Evolutionary conservation across 23 tunicate species (phyloP).

Genomic region (Corella eumyota): DNA sequence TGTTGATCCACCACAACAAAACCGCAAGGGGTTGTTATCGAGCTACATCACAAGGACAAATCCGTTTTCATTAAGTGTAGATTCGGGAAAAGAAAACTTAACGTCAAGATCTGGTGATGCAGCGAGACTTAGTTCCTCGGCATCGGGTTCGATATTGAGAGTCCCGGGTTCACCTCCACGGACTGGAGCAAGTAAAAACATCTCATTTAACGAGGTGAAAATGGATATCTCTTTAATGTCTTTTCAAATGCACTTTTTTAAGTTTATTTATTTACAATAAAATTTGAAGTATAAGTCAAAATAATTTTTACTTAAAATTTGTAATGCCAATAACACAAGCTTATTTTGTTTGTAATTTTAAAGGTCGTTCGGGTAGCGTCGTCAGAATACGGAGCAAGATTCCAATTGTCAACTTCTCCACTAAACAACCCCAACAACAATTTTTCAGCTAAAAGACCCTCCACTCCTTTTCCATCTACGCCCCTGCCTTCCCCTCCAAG

Average conservation of each 20-base stretch:
- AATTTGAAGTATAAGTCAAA: no score
- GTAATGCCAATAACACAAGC: no score
- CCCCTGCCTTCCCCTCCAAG: slow-evolving; percentile 19
- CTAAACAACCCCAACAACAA: neutral
- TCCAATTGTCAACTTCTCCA: slow-evolving; percentile 45
- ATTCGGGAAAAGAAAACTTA: slow-evolving; percentile 10
- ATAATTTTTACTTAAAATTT: no score
- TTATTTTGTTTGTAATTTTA: no score
- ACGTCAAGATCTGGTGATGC: slow-evolving; percentile 20
- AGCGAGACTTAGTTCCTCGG: slow-evolving; percentile 5
- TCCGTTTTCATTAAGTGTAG: slow-evolving; percentile 60
- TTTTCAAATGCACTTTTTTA: no score
- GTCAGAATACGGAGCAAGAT: slow-evolving; percentile 62
- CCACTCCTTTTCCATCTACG: slow-evolving; percentile 11
- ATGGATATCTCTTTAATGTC: no score
- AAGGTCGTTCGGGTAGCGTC: slow-evolving; percentile 71
- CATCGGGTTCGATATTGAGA: slow-evolving; percentile 57
- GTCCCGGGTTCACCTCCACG: slow-evolving; percentile 81
- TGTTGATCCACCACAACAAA: slow-evolving; percentile 52
- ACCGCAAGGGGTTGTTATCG: slow-evolving; percentile 31
- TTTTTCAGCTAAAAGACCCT: no score
- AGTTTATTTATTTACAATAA: no score
- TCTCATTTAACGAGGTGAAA: slow-evolving; percentile 84
- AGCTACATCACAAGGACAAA: slow-evolving; percentile 43
- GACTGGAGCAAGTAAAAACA: slow-evolving; percentile 55